Conservation (phyloP, 2,113 vertebrate genomes). For the Pachypanchax playfairii region DNA sequence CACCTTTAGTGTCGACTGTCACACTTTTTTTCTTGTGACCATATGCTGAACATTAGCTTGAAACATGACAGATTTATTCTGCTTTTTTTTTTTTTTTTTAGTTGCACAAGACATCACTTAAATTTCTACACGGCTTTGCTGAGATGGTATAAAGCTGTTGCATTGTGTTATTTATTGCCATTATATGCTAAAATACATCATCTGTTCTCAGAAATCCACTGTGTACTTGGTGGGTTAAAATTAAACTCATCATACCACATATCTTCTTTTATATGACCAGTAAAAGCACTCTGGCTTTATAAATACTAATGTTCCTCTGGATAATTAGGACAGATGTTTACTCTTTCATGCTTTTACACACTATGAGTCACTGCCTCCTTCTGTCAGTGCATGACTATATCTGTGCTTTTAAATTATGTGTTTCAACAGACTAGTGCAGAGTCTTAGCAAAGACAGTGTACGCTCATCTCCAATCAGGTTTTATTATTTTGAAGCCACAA, state of each 20-base stretch:
- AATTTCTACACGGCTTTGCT: constrained; percentile 21
- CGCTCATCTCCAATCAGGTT: constrained; percentile 17
- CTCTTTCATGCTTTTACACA: constrained; percentile 49
- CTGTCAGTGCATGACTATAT: constrained; percentile 35
- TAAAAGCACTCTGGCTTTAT: constrained; percentile 59
- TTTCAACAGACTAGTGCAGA: constrained; percentile 13
- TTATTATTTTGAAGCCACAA: constrained; percentile 39
- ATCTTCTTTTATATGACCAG: constrained; percentile 29
- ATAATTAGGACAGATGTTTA: constrained; percentile 60
- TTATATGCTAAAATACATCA: not conserved
- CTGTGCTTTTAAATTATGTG: constrained; percentile 30
- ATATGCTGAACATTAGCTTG: constrained; percentile 63
- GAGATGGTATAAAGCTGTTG: constrained; percentile 7
- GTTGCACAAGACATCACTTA: constrained; percentile 7
- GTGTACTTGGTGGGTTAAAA: not conserved
- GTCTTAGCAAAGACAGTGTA: constrained; percentile 1
- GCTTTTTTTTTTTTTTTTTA: constrained; percentile 26
- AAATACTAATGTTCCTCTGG: constrained; percentile 54
- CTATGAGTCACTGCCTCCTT: constrained; percentile 41
- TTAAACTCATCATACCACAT: constrained; percentile 15
- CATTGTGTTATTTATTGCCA: not conserved
- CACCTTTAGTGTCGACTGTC: constrained; percentile 57
- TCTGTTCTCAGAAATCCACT: constrained; percentile 9
- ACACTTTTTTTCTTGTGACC: constrained; percentile 48
- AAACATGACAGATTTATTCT: constrained; percentile 37